phyloP scores from a whole-genome alignment of 2,113 vertebrate species.

The Clarias magur region DNA sequence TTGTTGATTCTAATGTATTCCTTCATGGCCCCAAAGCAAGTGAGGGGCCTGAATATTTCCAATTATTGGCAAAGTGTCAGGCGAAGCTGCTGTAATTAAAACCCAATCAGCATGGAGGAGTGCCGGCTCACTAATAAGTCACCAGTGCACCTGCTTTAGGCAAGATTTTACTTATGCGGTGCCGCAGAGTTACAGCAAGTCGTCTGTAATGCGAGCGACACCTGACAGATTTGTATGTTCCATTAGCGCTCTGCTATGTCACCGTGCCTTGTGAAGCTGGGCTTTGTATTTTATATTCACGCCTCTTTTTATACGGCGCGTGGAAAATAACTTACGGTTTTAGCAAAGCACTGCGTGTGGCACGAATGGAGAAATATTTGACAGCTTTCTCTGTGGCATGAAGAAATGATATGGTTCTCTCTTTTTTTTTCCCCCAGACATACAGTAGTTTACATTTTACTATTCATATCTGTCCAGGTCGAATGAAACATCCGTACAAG shows the following conservation, averaged over 20 bases:
- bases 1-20: constrained; percentile 57
- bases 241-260: not conserved
- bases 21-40: constrained; percentile 46
- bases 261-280: not conserved
- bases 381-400: constrained; percentile 38
- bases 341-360: constrained; percentile 9
- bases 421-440: constrained; percentile 8
- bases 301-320: not conserved
- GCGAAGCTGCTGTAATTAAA: constrained; percentile 70
- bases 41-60: constrained; percentile 68
- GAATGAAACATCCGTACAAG: constrained; percentile 59
- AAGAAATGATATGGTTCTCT: constrained; percentile 11
- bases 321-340: constrained; percentile 9
- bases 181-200: constrained; percentile 19
- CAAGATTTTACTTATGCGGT: constrained; percentile 20
- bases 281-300: not conserved
- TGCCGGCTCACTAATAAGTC: constrained; percentile 49
- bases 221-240: not conserved
- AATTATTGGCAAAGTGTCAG: constrained; percentile 73
- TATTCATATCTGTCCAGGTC: constrained; percentile 44
- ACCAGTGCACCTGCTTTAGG: constrained; percentile 45
- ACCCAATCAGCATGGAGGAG: constrained; percentile 66
- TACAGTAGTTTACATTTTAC: constrained; percentile 19
- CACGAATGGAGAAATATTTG: constrained; percentile 19
- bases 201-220: constrained; percentile 8